Base-by-base conservation (phyloP, 2,888 invertebrate genomes). In the Sepiola atlantica region DNA sequence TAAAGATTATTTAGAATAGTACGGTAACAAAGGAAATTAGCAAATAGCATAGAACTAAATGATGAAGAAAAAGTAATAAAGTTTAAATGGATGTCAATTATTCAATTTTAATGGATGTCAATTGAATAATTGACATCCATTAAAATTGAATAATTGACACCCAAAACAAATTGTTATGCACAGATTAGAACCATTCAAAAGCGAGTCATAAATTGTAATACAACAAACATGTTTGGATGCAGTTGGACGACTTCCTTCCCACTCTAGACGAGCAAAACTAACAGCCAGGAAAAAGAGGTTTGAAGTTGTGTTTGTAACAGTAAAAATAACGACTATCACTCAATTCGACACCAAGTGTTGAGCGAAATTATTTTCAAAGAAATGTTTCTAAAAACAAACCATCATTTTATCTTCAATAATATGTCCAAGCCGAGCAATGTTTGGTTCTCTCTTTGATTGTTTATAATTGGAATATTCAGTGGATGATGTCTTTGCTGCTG, bases 371-470 rank as follows among this genome's bases (percentile, higher is more conserved):
- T 91, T 0, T 35, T 32, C 18, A 91, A 35, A 91, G 35, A 35
- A 28, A 77, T 1, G 12, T 77, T n/a, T n/a, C 24, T n/a, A 45
- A 92, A 92, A 55, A 92, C 92, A 35, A 92, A 92, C 92, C 92
- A 6, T 20, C 45, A 92, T 28, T 45, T 92, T 45, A 45, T 45
- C 45, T 54, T 92, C n/a, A 92, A 92, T 92, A 18, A 92, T 92
- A 92, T 92, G 45, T 32, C 92, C 92, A n/a, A 92, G 45, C 4
- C 55, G 35, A 92, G 92, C 28, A 92, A 92, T 54, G 8, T 92
- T 92, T 54, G 92, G 28, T n/a, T 55, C 92, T 45, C 55, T 92
- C n/a, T 45, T 45, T 45, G 92, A 54, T 45, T 45, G 45, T 18
- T 28, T 92, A 8, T 18, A 45, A 4, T n/a, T 28, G 18, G 92